These are phyloP conservation scores for Crotalus tigris DNA, from an alignment of 2,113 vertebrate species.

Conservation along the genomic window DNA sequence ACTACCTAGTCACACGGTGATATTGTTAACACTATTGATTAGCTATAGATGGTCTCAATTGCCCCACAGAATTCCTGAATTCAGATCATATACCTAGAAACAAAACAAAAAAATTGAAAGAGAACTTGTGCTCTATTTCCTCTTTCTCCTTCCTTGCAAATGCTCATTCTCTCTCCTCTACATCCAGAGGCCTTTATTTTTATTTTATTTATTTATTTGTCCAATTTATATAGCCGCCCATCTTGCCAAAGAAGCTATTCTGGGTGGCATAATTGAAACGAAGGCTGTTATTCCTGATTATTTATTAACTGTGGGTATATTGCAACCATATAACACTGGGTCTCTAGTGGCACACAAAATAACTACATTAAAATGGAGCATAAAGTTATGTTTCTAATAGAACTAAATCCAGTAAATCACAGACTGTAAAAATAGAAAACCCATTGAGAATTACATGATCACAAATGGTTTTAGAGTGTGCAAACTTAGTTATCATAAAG, in stretches of 20 bases:
- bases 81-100: neutral
- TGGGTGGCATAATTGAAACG: neutral
- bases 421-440: neutral
- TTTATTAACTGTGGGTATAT: neutral
- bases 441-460: neutral
- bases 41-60: neutral
- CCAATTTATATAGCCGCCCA: neutral
- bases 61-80: neutral
- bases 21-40: neutral
- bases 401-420: neutral
- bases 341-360: neutral
- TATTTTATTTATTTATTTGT: neutral
- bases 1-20: neutral
- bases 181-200: neutral
- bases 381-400: neutral
- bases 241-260: neutral
- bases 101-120: neutral
- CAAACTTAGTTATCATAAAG: neutral
- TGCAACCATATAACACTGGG: neutral
- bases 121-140: neutral
- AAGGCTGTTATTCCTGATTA: neutral
- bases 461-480: neutral
- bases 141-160: neutral
- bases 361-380: neutral
- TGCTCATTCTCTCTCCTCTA: neutral